A percentile compares a stretch with the other conserved stretches of the same genome.
phyloP scores from a whole-genome alignment of 2,797 vertebrate species.

The Chloroceryle amazona region DNA sequence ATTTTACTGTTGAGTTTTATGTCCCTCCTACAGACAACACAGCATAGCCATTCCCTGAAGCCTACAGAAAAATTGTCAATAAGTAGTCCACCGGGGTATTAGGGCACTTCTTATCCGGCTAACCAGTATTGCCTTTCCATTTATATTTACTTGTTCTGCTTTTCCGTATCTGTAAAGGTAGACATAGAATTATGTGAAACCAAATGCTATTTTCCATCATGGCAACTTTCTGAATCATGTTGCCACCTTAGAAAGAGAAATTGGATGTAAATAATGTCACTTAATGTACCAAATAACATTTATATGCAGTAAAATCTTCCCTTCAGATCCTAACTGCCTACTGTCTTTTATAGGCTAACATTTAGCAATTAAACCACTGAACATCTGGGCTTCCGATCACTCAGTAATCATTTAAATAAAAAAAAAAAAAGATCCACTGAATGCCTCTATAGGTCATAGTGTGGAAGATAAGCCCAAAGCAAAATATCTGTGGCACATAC shows the following conservation, averaged over 20 bases:
- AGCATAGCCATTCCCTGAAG: background rate
- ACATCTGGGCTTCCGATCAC: slow-evolving; percentile 50
- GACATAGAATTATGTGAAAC: background rate
- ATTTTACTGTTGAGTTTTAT: background rate
- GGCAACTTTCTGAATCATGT: background rate
- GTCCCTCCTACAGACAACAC: background rate
- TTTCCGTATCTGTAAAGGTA: background rate
- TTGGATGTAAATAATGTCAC: slow-evolving; percentile 59
- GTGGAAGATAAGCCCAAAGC: slow-evolving; percentile 52
- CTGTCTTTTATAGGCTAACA: slow-evolving; percentile 39
- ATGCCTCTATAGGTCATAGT: slow-evolving; percentile 44
- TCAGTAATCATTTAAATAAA: slow-evolving; percentile 55
- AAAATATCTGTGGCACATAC: slow-evolving; percentile 32
- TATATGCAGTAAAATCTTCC: slow-evolving; percentile 51
- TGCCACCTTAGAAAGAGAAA: slow-evolving; percentile 36
- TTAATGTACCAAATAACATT: slow-evolving; percentile 57
- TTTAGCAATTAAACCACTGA: slow-evolving; percentile 57
- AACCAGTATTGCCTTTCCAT: background rate
- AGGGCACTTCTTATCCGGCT: background rate
- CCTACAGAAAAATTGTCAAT: background rate
- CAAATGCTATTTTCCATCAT: background rate
- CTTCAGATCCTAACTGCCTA: slow-evolving; percentile 44
- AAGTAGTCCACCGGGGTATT: background rate
- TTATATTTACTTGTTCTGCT: background rate
- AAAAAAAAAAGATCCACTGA: slow-evolving; percentile 38